phyloP scores from a whole-genome alignment of 2,888 invertebrate species.

The Minunthozetes semirufus region DNA sequence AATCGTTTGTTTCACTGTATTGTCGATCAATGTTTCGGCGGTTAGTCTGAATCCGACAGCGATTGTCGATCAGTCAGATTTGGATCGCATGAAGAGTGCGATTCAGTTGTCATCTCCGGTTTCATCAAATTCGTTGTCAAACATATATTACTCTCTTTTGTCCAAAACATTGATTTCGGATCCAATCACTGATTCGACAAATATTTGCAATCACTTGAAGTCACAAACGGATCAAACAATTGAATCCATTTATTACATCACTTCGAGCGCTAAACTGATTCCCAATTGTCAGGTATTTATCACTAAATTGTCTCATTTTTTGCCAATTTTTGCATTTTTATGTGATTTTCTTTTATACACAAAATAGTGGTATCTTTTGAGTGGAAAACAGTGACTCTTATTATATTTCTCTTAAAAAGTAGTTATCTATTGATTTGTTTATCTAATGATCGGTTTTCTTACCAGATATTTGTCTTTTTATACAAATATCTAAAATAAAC shows the following conservation, averaged over 20 bases:
- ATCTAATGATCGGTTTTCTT: slow-evolving; percentile 9
- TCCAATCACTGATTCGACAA: not conserved
- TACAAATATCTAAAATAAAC: slow-evolving; percentile 4
- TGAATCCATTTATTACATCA: slow-evolving; percentile 30
- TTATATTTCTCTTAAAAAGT: too few relatives aligned
- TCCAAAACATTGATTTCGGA: not conserved
- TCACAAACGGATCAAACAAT: not conserved
- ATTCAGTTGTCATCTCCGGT: slow-evolving; percentile 10
- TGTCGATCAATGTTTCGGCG: not conserved
- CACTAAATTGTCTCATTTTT: not conserved
- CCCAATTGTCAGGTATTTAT: slow-evolving; percentile 30
- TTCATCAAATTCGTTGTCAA: slow-evolving; percentile 25
- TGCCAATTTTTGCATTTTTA: not conserved
- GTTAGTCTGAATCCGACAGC: not conserved
- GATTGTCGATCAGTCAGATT: slow-evolving; percentile 2
- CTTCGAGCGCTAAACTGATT: slow-evolving; percentile 32
- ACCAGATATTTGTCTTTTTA: slow-evolving; percentile 4
- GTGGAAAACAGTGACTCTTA: too few relatives aligned
- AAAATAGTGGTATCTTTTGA: too few relatives aligned
- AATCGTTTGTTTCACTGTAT: not conserved
- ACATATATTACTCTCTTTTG: slow-evolving; percentile 23
- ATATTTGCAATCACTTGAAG: slow-evolving; percentile 31
- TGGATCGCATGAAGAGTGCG: slow-evolving; percentile 23
- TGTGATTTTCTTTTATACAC: too few relatives aligned
- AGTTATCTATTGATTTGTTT: too few relatives aligned